Evolutionary conservation across 2,888 invertebrate genomes (phyloP).

Genomic region (Falcaria lacertinaria): DNA sequence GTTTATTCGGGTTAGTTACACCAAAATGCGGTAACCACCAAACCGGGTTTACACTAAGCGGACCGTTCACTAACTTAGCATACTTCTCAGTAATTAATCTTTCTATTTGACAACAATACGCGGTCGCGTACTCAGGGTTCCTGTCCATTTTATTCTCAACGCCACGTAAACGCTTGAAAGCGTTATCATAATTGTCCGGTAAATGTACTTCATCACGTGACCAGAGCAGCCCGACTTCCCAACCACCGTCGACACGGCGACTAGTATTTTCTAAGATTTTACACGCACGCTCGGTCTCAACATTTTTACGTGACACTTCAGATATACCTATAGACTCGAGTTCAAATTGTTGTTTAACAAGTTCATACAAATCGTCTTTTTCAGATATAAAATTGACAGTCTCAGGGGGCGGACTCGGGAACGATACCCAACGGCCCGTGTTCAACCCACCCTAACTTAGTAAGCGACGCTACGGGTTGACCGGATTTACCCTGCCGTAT

Average conservation of each 20-base stretch:
- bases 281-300: not conserved
- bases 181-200: not conserved
- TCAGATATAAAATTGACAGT: not conserved
- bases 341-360: conserved; percentile 8
- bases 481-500: not conserved
- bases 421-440: not conserved
- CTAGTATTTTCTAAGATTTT: not conserved
- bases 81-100: not conserved
- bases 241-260: not conserved
- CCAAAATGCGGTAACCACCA: conserved; percentile 33
- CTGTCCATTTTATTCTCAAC: not conserved
- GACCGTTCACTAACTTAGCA: not conserved
- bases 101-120: not conserved
- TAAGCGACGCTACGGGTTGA: not conserved
- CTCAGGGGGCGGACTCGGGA: not conserved
- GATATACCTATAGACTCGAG: not conserved
- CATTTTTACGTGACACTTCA: not conserved
- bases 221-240: conserved; percentile 3
- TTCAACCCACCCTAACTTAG: conserved; percentile 1
- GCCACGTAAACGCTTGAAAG: not conserved
- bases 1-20: conserved; percentile 17
- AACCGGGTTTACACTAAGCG: not conserved
- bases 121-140: not conserved
- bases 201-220: not conserved
- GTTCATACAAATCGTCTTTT: conserved; percentile 1